These are phyloP conservation scores for Diarsia mendica DNA, from an alignment of 2,888 invertebrate species.

Conservation along the genomic window DNA sequence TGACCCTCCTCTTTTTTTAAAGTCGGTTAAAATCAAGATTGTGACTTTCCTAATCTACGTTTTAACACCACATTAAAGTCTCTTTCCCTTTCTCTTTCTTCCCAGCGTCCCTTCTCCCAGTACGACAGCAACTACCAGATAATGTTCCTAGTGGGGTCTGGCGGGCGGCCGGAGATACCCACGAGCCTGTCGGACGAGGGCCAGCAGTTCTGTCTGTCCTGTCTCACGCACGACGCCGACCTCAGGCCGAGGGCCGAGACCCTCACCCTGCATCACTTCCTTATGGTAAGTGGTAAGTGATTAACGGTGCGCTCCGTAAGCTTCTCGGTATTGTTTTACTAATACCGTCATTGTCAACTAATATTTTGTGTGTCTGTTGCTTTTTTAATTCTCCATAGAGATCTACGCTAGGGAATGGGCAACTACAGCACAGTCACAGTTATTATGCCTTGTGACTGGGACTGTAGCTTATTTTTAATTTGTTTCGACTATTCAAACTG, in stretches of 20 bases:
- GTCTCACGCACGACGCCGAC: constrained; percentile 95
- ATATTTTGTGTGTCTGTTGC: not conserved
- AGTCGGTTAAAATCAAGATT: too few species aligned
- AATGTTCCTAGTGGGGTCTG: constrained; percentile 98
- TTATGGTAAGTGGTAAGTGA: constrained; percentile 83
- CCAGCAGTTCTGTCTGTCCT: constrained; percentile 93
- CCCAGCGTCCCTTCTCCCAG: constrained; percentile 97
- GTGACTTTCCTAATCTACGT: too few species aligned
- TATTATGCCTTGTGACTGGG: too few species aligned
- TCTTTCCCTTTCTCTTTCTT: not conserved
- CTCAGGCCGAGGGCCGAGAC: constrained; percentile 92
- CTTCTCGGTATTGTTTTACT: not conserved
- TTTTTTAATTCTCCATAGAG: not conserved
- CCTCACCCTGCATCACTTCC: constrained; percentile 94
- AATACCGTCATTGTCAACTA: not conserved
- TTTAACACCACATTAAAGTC: too few species aligned
- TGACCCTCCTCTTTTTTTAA: too few species aligned
- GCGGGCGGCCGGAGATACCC: constrained; percentile 94
- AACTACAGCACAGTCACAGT: too few species aligned
- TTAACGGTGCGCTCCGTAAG: too few species aligned
- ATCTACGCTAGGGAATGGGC: too few species aligned
- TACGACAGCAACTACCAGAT: constrained; percentile 98
- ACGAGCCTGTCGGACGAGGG: constrained; percentile 95
- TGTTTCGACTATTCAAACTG: too few species aligned
- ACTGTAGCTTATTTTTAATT: too few species aligned